Evolutionary conservation across 2,797 vertebrate species (phyloP), one percentile per base, ranked within the genome.

Genomic region (Sebastes nivosus): DNA sequence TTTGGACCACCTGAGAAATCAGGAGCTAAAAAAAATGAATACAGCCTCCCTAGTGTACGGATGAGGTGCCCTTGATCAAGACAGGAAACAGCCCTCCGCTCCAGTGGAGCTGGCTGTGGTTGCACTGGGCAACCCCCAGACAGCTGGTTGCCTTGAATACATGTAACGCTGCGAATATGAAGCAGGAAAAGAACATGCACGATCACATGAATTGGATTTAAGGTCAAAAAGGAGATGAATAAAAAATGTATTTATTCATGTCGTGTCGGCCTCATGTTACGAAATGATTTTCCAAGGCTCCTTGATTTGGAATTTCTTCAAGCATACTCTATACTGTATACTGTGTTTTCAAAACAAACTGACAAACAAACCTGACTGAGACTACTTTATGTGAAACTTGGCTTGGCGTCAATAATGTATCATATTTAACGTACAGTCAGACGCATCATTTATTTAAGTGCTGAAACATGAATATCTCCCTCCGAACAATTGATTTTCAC

Each of bases 371-470:
- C 71, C 8, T 2, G 9, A 72, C 34, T n/a, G 68, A 59, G 9
- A 69, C 24, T 8, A 11, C 4, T 38, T 76, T 60, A 52, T 80
- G 72, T 74, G 55, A 72, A 75, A 71, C 81, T 73, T 82, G 79
- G 70, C 80, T 60, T 13, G 54, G 46, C 63, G 71, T 91, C 81
- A 87, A 24, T 81, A 69, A 77, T 57, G 76, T 79, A 75, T 85
- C 54, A 3, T 80, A 65, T 90, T 81, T 72, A 79, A 87, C 67
- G 80, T 63, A 52, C 66, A 81, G 75, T 82, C 70, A 61, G 73
- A 86, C 46, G 69, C 80, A 87, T 93, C 55, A 87, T 87, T 89
- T 87, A 88, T 92, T 89, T 70, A 91, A 85, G 84, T 63, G 82
- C 87, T 91, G 88, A 92, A 87, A 89, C 77, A 76, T 66, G 81